Evolutionary conservation across 2,888 invertebrate genomes (phyloP), one percentile per base, ranked within the genome.

Genomic region (Alviniconcha strummeri): DNA sequence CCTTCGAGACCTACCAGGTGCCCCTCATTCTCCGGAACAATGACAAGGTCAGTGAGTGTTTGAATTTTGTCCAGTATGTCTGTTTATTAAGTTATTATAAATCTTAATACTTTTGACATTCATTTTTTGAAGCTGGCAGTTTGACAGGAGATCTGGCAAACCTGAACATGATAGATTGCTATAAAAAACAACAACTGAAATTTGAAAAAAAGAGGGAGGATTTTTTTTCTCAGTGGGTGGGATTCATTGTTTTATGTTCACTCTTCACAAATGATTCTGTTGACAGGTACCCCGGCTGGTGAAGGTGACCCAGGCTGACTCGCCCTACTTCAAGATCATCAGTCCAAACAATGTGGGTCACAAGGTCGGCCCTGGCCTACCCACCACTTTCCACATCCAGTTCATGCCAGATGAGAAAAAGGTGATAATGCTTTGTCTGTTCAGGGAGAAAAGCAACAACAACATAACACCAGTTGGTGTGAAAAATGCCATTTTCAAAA

Each of bases 291-390:
- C 94, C 7, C 87, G 94, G 55, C 88, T 93, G 60, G 92, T 94
- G 52, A 94, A 93, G 86, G 93, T 94, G 13, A 91, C 91, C 4
- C 93, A 93, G 86, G 91, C 91, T 13, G 92, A 93, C 78, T 93
- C 93, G 5, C 94, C 94, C 7, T 94, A 94, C 88, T 94, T 93
- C 88, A 93, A 92, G 84, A 92, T 93, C 71, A 92, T 93, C 82
- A 90, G 92, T 81, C 94, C 94, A 67, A 89, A 91, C 86, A 92
- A 93, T 87, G 91, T 93, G 17, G 91, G 93, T 56, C 90, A 94
- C 86, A 95, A 96, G 90, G 92, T 96, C 54, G 96, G 96, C 7
- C 96, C 96, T 19, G 96, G 97, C 74, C 95, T 96, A 88, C 95
- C 95, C 52, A 94, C 95, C 67, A 93, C 94, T 4, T 95, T 96